Conservation (phyloP, 2,113 vertebrate genomes). For the Plecotus auritus region DNA sequence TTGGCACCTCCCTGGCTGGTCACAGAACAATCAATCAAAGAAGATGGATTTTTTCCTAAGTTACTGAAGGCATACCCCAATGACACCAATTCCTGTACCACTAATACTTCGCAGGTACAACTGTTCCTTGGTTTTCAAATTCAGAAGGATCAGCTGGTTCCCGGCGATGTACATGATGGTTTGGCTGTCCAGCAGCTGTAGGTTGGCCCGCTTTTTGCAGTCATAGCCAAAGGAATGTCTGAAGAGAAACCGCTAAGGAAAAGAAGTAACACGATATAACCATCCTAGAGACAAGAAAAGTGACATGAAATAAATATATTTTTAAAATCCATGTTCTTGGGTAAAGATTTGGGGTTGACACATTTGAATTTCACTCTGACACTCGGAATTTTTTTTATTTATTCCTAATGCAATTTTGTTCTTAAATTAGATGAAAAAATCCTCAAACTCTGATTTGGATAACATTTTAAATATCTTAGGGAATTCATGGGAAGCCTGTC, state of each 20-base stretch:
- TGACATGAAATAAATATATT: not conserved
- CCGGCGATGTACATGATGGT: slow-evolving; percentile 91
- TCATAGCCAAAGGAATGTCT: slow-evolving; percentile 97
- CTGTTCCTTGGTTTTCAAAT: slow-evolving; percentile 85
- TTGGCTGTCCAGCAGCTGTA: slow-evolving; percentile 85
- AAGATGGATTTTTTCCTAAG: not conserved
- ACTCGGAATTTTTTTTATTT: not conserved
- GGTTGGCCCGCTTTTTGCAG: slow-evolving; percentile 86
- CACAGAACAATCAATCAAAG: not conserved
- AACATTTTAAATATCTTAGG: not conserved
- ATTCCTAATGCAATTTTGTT: not conserved
- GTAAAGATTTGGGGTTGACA: not conserved
- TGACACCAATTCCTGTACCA: slow-evolving; percentile 88
- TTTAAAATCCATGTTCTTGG: not conserved
- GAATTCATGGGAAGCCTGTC: not conserved
- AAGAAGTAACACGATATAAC: slow-evolving; percentile 25
- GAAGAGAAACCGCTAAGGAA: slow-evolving; percentile 75
- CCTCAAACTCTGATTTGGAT: not conserved
- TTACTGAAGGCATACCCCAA: slow-evolving; percentile 80
- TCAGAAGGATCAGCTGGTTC: slow-evolving; percentile 86
- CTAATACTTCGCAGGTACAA: slow-evolving; percentile 87
- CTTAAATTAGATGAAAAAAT: not conserved
- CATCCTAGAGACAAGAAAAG: not conserved
- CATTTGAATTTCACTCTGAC: not conserved
- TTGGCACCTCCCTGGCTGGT: not conserved